phyloP scores from a whole-genome alignment of 2,113 vertebrate genomes.

The Rhineura floridana region DNA sequence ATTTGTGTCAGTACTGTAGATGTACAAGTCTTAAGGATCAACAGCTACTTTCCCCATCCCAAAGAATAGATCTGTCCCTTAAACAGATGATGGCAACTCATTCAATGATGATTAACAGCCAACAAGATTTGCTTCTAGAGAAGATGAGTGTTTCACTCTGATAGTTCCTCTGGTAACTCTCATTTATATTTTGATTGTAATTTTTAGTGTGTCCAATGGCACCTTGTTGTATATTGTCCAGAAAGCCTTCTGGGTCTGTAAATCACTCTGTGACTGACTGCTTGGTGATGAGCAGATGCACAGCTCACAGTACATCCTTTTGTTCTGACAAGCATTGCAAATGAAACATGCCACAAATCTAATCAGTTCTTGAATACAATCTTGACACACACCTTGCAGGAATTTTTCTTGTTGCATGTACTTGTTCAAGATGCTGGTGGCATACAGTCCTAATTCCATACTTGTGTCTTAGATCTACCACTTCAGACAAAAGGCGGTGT shows the following conservation, averaged over 20 bases:
- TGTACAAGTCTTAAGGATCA: background rate
- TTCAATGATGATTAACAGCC: background rate
- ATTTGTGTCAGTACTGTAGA: background rate
- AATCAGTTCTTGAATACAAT: background rate
- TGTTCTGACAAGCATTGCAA: background rate
- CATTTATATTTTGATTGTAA: conserved; percentile 10
- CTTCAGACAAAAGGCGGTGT: too few species aligned
- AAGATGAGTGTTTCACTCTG: conserved; percentile 6
- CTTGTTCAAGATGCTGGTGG: background rate
- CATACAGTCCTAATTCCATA: background rate
- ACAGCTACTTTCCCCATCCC: background rate
- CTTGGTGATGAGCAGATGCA: background rate
- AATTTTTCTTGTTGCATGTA: background rate
- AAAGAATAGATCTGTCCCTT: background rate
- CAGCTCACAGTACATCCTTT: background rate
- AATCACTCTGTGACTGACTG: background rate
- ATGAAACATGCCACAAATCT: rapidly evolving
- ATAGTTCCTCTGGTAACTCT: background rate
- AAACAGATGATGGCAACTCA: background rate
- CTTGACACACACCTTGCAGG: background rate
- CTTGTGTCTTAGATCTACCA: background rate
- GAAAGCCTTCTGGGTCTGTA: background rate
- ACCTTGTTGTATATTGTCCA: conserved; percentile 1
- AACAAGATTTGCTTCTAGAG: background rate
- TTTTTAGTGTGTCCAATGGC: background rate